Evolutionary conservation across 2,113 vertebrate genomes (phyloP), one percentile per base, ranked within the genome.

Genomic region (Strix uralensis): DNA sequence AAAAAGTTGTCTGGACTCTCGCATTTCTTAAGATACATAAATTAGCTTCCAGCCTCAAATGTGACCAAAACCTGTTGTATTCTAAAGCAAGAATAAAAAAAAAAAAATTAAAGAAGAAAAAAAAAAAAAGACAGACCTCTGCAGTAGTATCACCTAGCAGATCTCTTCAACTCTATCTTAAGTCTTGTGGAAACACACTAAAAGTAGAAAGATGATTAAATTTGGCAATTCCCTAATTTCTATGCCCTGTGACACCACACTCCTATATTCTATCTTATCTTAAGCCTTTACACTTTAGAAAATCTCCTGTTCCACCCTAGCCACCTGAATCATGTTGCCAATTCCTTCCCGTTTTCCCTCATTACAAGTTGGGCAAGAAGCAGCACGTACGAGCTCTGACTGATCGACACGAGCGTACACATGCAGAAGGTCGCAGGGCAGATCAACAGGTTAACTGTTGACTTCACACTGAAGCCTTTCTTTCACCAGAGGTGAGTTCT

Each of bases 391-490:
- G 2, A 85, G 54, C 54, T 88, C 61, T 12, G 57, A 51, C 14
- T 25, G 36, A 67, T 3, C 0, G 2, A 65, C 54, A 81, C 44
- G 85, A 70, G 25, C 1, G 1, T 42, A 46, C 59, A 44, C 59
- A 49, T 1, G 19, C 47, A 22, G 38, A 55, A 59, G 62, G 79
- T 13, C 2, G 1, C 0, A 3, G 8, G 16, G 27, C 20, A 72
- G 30, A 77, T 10, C 13, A 30, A 29, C n/a, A 19, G 54, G 40
- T 15, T 17, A 67, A 81, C 13, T 2, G 51, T 1, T 65, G 72
- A 5, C 44, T 80, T 54, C 47, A 63, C 32, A 25, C 5, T 6
- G 8, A 65, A 77, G n/a, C 23, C 18, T 21, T 44, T 42, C 38
- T 17, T 44, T 26, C 58, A 32, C 46, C 20, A 38, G 26, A 13